phyloP scores from a whole-genome alignment of 2,797 vertebrate species.

The Pterois miles region DNA sequence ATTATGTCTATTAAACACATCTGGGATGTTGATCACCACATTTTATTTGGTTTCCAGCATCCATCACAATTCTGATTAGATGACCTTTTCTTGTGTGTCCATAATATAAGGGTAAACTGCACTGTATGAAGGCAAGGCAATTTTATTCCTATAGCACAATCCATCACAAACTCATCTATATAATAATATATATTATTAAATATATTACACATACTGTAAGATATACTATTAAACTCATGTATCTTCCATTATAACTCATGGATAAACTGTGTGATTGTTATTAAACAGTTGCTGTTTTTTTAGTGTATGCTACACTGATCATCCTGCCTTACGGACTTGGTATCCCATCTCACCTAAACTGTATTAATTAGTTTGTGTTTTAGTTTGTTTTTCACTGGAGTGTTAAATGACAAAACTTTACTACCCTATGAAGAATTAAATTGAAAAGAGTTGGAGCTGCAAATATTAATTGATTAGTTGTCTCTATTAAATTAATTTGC shows the following conservation, averaged over 20 bases:
- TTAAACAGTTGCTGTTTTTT: neutral
- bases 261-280: neutral
- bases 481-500: too few species aligned
- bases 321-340: neutral
- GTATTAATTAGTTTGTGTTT: neutral
- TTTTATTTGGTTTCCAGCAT: slow-evolving; percentile 17
- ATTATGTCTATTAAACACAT: neutral
- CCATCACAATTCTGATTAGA: neutral
- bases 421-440: neutral
- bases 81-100: neutral
- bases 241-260: too few species aligned
- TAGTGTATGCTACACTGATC: neutral
- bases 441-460: neutral
- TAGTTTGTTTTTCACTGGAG: neutral
- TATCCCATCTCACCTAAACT: neutral
- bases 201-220: too few species aligned
- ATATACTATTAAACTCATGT: too few species aligned
- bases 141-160: neutral
- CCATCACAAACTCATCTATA: too few species aligned
- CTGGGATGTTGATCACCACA: neutral
- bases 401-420: neutral
- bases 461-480: too few species aligned
- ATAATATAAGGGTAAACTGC: neutral
- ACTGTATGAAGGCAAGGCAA: neutral
- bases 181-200: too few species aligned